These are phyloP conservation scores for Sebastes hubbsi DNA, from an alignment of 2,797 vertebrate species.

Conservation along the genomic window DNA sequence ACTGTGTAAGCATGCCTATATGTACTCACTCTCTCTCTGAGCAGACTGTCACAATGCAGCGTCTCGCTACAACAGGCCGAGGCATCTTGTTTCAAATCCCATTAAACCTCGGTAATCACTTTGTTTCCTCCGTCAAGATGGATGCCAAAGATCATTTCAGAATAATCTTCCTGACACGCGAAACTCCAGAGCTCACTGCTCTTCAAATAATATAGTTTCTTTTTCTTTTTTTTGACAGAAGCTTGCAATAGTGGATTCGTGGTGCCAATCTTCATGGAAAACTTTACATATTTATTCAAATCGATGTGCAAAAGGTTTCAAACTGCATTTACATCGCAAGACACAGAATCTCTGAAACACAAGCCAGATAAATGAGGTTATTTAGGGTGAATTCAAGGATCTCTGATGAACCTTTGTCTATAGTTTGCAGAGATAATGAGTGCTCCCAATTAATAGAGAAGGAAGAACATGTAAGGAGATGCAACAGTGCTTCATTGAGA, in stretches of 20 bases:
- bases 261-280: background rate
- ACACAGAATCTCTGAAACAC: too few relatives aligned
- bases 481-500: background rate
- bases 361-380: background rate
- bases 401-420: background rate
- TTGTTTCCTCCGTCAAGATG: constrained; percentile 30
- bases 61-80: constrained; percentile 3
- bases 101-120: constrained; percentile 42
- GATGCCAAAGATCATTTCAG: constrained; percentile 26
- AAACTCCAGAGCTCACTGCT: background rate
- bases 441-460: too few relatives aligned
- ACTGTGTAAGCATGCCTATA: background rate
- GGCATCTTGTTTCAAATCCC: constrained; percentile 52
- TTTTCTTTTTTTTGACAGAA: background rate
- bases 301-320: background rate
- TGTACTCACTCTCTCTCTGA: background rate
- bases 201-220: background rate
- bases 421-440: background rate
- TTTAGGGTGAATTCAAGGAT: background rate
- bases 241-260: background rate
- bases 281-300: background rate
- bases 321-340: too few relatives aligned
- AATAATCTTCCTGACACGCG: background rate
- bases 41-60: constrained; percentile 9
- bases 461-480: background rate